These are phyloP conservation scores for Euphonia xanthogaster DNA, from an alignment of 2,797 vertebrate species.

Conservation along the genomic window DNA sequence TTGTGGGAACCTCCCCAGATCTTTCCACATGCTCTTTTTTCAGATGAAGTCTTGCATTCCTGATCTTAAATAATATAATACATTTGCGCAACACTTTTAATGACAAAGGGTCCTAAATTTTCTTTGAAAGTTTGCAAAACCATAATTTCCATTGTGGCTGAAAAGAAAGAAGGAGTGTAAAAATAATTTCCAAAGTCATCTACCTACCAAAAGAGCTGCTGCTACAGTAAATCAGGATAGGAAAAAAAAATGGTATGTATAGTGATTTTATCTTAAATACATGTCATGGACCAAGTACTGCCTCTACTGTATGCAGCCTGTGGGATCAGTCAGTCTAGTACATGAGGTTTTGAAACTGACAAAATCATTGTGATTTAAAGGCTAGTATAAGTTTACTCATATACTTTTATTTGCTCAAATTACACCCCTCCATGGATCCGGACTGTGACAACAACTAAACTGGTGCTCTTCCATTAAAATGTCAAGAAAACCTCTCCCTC, in stretches of 20 bases:
- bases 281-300: background rate
- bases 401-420: constrained; percentile 14
- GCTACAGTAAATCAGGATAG: background rate
- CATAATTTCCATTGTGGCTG: background rate
- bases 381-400: background rate
- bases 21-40: background rate
- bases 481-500: background rate
- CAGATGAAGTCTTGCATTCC: background rate
- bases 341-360: background rate
- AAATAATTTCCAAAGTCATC: background rate
- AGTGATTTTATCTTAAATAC: background rate
- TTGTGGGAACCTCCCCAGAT: background rate
- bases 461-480: background rate
- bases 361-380: constrained; percentile 19
- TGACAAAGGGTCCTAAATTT: background rate
- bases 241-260: background rate
- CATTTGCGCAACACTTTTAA: background rate
- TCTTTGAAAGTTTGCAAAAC: background rate
- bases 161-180: background rate
- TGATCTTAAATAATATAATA: background rate
- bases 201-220: background rate
- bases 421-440: background rate
- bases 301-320: background rate
- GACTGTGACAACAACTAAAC: background rate
- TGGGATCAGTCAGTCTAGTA: background rate